Percentiles rank a stretch among this genome's conserved stretches.
phyloP scores from a whole-genome alignment of 2,797 vertebrate genomes.

The Cheirogaleus major region DNA sequence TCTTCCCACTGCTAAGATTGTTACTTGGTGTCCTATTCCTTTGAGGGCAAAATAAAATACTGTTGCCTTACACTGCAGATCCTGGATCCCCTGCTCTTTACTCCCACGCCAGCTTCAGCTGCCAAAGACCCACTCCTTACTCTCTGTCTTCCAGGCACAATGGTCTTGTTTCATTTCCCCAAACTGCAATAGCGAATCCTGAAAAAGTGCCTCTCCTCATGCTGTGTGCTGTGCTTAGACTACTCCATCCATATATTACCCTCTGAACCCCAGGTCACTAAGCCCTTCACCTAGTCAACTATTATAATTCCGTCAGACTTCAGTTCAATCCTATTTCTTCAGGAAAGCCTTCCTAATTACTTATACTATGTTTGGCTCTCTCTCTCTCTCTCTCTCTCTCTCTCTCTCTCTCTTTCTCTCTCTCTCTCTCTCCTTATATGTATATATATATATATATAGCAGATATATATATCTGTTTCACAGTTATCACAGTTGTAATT shows the following conservation, averaged over 20 bases:
- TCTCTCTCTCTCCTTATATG: no score
- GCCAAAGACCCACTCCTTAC: neutral
- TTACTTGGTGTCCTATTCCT: neutral
- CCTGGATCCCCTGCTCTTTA: neutral
- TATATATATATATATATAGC: no score
- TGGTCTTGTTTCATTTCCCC: neutral
- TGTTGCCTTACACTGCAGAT: neutral
- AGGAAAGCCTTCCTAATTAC: neutral
- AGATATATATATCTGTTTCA: neutral
- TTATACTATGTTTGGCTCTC: neutral
- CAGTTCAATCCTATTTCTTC: neutral
- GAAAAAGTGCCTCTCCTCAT: neutral
- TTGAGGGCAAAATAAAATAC: neutral
- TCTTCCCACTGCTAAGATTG: neutral
- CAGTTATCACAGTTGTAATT: neutral
- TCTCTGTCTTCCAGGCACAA: neutral
- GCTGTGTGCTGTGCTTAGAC: neutral
- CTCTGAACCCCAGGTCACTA: neutral
- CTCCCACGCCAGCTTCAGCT: neutral
- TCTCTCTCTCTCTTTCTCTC: no score
- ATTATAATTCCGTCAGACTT: neutral
- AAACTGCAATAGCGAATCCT: neutral
- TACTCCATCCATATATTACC: neutral
- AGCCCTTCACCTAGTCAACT: neutral
- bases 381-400: no score